These are phyloP conservation scores for Aurelia sp. DNA, from an alignment of 30 jellyfish, hydroid and myxozoan species.

Conservation along the genomic window DNA sequence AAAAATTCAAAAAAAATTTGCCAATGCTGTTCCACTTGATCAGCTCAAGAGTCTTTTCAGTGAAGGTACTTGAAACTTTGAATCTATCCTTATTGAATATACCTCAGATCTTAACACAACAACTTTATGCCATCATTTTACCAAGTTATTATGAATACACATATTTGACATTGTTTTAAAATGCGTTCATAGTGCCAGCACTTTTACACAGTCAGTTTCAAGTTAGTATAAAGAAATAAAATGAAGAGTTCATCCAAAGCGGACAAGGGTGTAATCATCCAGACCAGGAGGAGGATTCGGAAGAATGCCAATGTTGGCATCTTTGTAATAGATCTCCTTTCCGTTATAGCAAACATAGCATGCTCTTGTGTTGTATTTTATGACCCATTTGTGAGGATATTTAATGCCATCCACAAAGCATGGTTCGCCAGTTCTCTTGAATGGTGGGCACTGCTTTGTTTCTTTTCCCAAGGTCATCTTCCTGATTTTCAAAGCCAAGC, in stretches of 20 bases:
- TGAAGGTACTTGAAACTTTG: too few relatives aligned
- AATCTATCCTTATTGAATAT: too few relatives aligned
- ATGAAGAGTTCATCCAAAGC: slow-evolving; percentile 19
- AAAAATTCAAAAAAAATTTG: too few relatives aligned
- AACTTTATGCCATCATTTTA: too few relatives aligned
- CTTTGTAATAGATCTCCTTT: not conserved
- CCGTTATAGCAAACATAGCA: slow-evolving; percentile 35
- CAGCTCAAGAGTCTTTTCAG: too few relatives aligned
- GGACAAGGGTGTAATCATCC: slow-evolving; percentile 16
- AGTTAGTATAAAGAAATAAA: too few relatives aligned
- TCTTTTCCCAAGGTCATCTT: not conserved
- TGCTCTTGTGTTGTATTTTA: slow-evolving; percentile 12
- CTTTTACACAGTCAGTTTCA: too few relatives aligned
- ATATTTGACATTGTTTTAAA: too few relatives aligned
- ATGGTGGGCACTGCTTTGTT: not conserved
- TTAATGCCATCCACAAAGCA: not conserved
- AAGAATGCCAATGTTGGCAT: not conserved
- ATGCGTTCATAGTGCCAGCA: too few relatives aligned
- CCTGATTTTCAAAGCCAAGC: not conserved
- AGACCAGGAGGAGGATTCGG: not conserved
- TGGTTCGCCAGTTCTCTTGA: not conserved
- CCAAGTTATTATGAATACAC: too few relatives aligned
- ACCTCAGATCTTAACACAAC: too few relatives aligned
- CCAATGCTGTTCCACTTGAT: too few relatives aligned
- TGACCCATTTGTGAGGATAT: slow-evolving; percentile 24